Conservation (phyloP, 2,888 invertebrate species). For the Caenorhabditis plicata region DNA sequence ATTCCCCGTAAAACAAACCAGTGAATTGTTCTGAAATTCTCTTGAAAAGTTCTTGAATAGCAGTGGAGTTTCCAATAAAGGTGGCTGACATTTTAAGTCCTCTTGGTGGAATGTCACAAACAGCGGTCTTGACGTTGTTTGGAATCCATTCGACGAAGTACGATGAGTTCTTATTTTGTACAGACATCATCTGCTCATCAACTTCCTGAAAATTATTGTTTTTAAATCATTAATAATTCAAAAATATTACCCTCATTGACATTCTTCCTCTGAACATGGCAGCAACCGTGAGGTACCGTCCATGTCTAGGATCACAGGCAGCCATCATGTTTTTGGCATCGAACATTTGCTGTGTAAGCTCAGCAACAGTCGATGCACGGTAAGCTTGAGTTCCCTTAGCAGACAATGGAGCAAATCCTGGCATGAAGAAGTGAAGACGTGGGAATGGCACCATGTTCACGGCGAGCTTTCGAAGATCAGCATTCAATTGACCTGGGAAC, state of each 20-base stretch:
- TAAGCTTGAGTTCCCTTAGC: conserved; percentile 72
- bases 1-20: conserved; percentile 52
- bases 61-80: conserved; percentile 85
- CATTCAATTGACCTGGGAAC: conserved; percentile 75
- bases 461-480: conserved; percentile 77
- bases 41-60: conserved; percentile 86
- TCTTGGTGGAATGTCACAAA: conserved; percentile 86
- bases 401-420: conserved; percentile 82
- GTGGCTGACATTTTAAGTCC: conserved; percentile 87
- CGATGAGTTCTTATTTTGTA: conserved; percentile 57
- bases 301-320: conserved; percentile 69
- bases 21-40: conserved; percentile 83
- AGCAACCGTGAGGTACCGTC: conserved; percentile 72
- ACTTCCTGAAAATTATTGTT: conserved; percentile 33
- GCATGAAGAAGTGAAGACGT: conserved; percentile 70
- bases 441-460: conserved; percentile 93
- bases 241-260: conserved; percentile 69
- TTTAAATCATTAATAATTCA: neutral
- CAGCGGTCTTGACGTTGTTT: conserved; percentile 89
- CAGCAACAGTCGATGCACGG: conserved; percentile 75
- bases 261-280: conserved; percentile 71
- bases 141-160: conserved; percentile 61
- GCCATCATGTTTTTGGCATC: conserved; percentile 72
- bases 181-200: conserved; percentile 57
- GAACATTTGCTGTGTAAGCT: conserved; percentile 75